phyloP scores from a whole-genome alignment of 2,113 vertebrate species.

The Albula goreensis region DNA sequence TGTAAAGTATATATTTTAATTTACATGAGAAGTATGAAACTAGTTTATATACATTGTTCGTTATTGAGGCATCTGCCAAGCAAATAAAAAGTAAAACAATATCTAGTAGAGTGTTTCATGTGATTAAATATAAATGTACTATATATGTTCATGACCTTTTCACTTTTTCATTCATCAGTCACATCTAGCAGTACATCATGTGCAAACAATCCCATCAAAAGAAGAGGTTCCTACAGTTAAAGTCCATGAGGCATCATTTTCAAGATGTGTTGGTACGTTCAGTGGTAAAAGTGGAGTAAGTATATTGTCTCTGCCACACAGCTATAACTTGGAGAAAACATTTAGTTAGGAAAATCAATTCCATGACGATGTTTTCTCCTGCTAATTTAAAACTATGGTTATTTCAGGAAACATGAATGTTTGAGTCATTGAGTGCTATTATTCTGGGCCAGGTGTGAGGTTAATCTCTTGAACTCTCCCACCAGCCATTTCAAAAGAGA shows the following conservation, averaged over 20 bases:
- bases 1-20: too few relatives aligned
- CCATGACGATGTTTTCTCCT: constrained; percentile 28
- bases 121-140: too few relatives aligned
- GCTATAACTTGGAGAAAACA: constrained; percentile 40
- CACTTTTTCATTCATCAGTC: too few relatives aligned
- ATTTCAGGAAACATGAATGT: constrained; percentile 9
- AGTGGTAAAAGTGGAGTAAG: background rate
- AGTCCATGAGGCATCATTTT: background rate
- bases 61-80: too few relatives aligned
- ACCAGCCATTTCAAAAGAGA: background rate
- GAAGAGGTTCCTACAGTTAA: background rate
- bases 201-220: too few relatives aligned
- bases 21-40: too few relatives aligned
- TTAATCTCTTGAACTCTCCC: background rate
- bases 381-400: background rate
- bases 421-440: constrained; percentile 1
- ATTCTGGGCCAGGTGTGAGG: background rate
- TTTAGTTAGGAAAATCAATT: constrained; percentile 38
- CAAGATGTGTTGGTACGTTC: constrained; percentile 36
- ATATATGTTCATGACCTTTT: too few relatives aligned
- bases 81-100: too few relatives aligned
- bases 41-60: too few relatives aligned
- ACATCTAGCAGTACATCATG: too few relatives aligned
- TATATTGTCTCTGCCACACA: constrained; percentile 20
- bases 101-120: too few relatives aligned